These are phyloP conservation scores for Halichoeres trimaculatus DNA, from an alignment of 2,113 vertebrate species.

Conservation along the genomic window DNA sequence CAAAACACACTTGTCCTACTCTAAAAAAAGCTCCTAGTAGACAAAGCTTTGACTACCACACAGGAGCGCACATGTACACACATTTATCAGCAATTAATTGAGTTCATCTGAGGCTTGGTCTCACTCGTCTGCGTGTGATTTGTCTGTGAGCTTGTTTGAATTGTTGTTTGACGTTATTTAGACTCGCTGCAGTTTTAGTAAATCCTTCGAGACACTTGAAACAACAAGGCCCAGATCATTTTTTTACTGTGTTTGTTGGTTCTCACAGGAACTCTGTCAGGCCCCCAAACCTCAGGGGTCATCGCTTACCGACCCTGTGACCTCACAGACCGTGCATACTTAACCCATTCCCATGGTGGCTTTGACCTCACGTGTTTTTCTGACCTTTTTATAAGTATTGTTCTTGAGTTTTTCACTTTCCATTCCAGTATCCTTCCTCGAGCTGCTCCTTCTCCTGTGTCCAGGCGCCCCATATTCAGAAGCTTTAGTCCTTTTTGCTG, in stretches of 20 bases:
- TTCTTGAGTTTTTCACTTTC: constrained; percentile 16
- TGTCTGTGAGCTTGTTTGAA: constrained; percentile 51
- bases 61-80: background rate
- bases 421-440: background rate
- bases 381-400: constrained; percentile 29
- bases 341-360: constrained; percentile 49
- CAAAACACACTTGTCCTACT: constrained; percentile 49
- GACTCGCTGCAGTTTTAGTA: constrained; percentile 42
- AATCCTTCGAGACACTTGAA: constrained; percentile 23
- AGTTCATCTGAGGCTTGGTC: constrained; percentile 19
- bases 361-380: background rate
- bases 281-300: constrained; percentile 50
- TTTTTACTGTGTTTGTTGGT: constrained; percentile 62
- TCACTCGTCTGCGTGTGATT: constrained; percentile 37
- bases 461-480: too few relatives aligned
- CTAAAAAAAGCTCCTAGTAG: constrained; percentile 6
- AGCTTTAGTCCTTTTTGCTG: too few relatives aligned
- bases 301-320: constrained; percentile 40
- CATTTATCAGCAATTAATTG: background rate
- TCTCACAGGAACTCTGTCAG: constrained; percentile 65
- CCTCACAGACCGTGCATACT: constrained; percentile 29
- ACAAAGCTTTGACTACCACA: background rate
- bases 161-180: constrained; percentile 62
- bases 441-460: background rate
- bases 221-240: constrained; percentile 20